Base-by-base conservation (phyloP, 1,140 invertebrate species). In the Chrysomallon squamiferum region DNA sequence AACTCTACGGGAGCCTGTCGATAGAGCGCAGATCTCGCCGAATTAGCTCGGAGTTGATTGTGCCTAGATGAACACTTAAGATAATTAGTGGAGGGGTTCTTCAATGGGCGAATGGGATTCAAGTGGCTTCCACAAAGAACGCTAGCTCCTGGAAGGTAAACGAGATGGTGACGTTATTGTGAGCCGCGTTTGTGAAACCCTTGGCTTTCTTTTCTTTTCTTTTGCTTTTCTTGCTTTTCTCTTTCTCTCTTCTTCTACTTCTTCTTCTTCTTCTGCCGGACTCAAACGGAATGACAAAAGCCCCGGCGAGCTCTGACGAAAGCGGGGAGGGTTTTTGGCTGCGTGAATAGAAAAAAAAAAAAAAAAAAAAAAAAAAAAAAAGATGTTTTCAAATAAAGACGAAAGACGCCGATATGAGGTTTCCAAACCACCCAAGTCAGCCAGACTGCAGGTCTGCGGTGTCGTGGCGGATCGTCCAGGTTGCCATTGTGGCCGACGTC, bases 361-460 rank as follows among this genome's bases (percentile, higher is more conserved):
- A n/a, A n/a, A n/a, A n/a, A n/a, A n/a, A n/a, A n/a, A n/a, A n/a
- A n/a, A n/a, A n/a, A n/a, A n/a, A 59, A 38, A 35, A 43, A 59
- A 59, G 35, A 25, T 43, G 58, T 59, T 59, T 59, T 59, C 58
- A 41, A 43, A 43, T 59, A n/a, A 22, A 27, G n/a, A n/a, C n/a
- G 25, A 30, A 54, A 54, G 50, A 20, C 50, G 50, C 15, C 50
- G 15, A 54, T 25, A 54, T 27, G 29, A 54, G 22, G 25, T 30
- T 15, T 25, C 22, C 29, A 15, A 20, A 27, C 50, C 50, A 54
- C 50, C 50, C 50, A 54, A 22, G 29, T 3, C 18, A 15, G 18
- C 18, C n/a, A 18, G 29, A 18, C 52, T 15, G 25, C 25, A 0
- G 20, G 50, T 62, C 41, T 66, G n/a, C 1, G 93, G 58, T 93